Base-by-base conservation (phyloP, 2,797 vertebrate genomes). In the Cygnus olor region DNA sequence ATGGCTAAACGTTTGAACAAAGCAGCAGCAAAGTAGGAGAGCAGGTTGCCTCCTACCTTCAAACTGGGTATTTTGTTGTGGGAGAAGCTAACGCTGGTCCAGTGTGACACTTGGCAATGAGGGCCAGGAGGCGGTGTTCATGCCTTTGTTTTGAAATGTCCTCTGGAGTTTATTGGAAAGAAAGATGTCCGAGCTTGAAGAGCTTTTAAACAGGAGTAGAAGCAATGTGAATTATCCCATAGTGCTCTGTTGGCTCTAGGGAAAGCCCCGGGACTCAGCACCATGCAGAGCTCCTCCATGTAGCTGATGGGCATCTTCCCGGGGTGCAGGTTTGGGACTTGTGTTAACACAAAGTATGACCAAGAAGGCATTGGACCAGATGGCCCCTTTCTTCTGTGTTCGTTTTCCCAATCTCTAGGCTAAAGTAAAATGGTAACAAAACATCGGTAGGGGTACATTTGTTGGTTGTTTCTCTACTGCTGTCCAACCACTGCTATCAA, bases 51-150 rank as follows among this genome's bases (percentile, higher is more conserved):
- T 88, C 6, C 0, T 61, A 2, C 47, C 44, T 72, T 70, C 51
- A 17, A 19, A 14, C 20, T 17, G 28, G 2, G 19, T 44, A 45
- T 5, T 65, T 63, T 36, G 60, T 19, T 88, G 64, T 54, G 44
- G 49, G 80, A 69, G 81, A 42, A 53, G 54, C 40, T 61, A 1
- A 13, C 0, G 0, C 8, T 78, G 32, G 34, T 69, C 57, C 72
- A 0, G 0, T 61, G 63, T 1, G 1, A 10, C 42, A 44, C 21
- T 51, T 0, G 7, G 63, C 84, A 91, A 25, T 30, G 65, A 68
- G 32, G 45, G 22, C 24, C 38, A 69, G 71, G 54, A 71, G 25
- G 34, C 51, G 66, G 22, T 5, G 24, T 65, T 53, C 11, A 2
- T 61, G 18, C 57, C 42, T 70, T 80, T 28, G 14, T 20, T 80